Evolutionary conservation across 1,140 invertebrate genomes (phyloP).

Genomic region (Dreissena rostriformis): DNA sequence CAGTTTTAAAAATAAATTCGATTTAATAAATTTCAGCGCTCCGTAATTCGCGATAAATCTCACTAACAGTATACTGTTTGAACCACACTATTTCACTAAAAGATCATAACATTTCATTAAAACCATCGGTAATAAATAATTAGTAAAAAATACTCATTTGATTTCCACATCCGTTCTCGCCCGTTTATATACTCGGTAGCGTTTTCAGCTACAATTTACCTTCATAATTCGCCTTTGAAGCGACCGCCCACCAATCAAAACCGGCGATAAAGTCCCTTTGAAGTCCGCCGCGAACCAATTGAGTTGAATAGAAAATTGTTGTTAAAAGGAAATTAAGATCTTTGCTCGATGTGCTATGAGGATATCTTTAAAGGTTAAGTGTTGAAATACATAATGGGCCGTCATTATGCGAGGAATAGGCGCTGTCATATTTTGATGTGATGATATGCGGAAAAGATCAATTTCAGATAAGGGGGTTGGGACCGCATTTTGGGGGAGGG

Average conservation of each 20-base stretch:
- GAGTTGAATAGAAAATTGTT: constrained; percentile 53
- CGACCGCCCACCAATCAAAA: constrained; percentile 55
- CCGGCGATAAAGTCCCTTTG: constrained; percentile 50
- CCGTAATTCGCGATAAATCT: too few relatives aligned
- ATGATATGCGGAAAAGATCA: too few relatives aligned
- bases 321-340: constrained; percentile 58
- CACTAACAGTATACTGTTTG: too few relatives aligned
- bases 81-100: too few relatives aligned
- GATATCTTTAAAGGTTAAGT: constrained; percentile 48
- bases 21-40: too few relatives aligned
- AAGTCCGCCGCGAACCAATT: constrained; percentile 54
- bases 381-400: constrained; percentile 54
- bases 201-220: constrained; percentile 29
- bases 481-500: too few relatives aligned
- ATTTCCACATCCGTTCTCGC: constrained; percentile 20
- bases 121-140: too few relatives aligned
- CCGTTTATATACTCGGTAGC: constrained; percentile 48
- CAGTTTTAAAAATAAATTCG: too few relatives aligned
- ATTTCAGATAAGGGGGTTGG: too few relatives aligned
- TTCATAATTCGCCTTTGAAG: constrained; percentile 49
- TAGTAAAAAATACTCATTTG: neutral
- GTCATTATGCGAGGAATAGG: constrained; percentile 22
- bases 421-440: too few relatives aligned
- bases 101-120: too few relatives aligned
- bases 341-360: constrained; percentile 36